A percentile compares a stretch with the other conserved stretches of the same genome.
Evolutionary conservation across 2,113 vertebrate genomes (phyloP).

Genomic region (Sylvilagus bachmani): DNA sequence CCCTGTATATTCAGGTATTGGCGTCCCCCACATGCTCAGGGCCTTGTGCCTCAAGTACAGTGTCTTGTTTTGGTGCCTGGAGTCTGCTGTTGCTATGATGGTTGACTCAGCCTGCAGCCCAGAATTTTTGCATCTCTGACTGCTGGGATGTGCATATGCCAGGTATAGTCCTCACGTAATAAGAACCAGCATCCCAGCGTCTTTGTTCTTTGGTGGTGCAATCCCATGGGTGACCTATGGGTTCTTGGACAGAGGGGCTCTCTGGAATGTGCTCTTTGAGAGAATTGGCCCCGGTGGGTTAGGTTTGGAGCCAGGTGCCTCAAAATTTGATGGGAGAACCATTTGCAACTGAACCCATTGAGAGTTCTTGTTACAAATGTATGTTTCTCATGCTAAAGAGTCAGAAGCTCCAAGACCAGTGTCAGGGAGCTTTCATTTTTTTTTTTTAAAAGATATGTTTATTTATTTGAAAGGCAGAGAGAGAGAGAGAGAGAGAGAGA

Average conservation of each 20-base stretch:
- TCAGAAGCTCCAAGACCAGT: not conserved
- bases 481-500: no score
- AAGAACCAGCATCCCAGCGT: not conserved
- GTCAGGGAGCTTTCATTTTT: not conserved
- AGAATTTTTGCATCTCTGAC: not conserved
- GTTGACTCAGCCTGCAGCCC: not conserved
- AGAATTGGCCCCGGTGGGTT: not conserved
- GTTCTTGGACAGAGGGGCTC: not conserved
- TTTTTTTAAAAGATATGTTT: no score
- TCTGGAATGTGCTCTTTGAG: not conserved
- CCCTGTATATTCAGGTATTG: no score
- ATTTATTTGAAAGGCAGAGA: no score
- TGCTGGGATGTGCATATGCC: not conserved
- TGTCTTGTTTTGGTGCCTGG: not conserved
- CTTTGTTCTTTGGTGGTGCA: not conserved
- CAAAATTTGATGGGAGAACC: not conserved
- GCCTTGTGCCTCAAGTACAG: not conserved
- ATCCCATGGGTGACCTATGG: no score
- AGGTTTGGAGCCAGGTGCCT: not conserved
- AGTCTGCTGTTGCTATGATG: not conserved
- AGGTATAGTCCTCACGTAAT: not conserved
- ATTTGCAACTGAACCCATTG: not conserved
- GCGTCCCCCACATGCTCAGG: not conserved
- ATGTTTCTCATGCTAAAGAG: not conserved
- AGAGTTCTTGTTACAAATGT: not conserved